Base-by-base conservation (phyloP, 2,888 invertebrate species). In the Polia nebulosa region DNA sequence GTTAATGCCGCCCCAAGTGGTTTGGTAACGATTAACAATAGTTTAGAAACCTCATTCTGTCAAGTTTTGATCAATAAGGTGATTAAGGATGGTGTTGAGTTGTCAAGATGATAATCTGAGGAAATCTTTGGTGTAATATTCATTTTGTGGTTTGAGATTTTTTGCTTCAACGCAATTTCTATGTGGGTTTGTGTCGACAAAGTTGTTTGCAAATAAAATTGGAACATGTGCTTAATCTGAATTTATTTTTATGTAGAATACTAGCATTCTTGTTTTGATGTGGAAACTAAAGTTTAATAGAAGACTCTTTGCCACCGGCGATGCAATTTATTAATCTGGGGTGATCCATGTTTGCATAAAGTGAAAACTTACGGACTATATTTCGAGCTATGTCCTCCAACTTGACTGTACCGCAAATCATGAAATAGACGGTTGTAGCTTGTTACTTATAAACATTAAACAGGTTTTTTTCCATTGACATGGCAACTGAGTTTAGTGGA, bases 11-110 rank as follows among this genome's bases (percentile, higher is more conserved):
- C 25, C 56, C 51, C 29, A 36, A 63, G 51, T 49, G 47, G 32
- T 56, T 76, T 62, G 9, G 9, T 7, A 55, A 45, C 17, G 20
- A 70, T 72, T 62, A 62, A 71, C 47, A 63, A 67, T 65, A 27
- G 52, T 65, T 22, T 27, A 51, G 51, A 47, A 63, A 66, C 57
- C 78, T 59, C 67, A 67, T 65, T 77, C 72, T 66, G 82, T 80
- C 67, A 22, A 15, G 52, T 56, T 71, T 65, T 77, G 62, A 72
- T 80, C 61, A 66, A 66, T 78, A 67, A 45, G 34, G 55, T 78
- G 52, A 72, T 75, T 68, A 79, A 45, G 52, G 47, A 51, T 56
- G 39, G 20, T 34, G 57, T 56, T 44, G 44, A 62, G 32, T 25
- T 20, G 63, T 53, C 63, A 63, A 51, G 25, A 56, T 41, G 17